phyloP scores from a whole-genome alignment of 1,140 invertebrate species.

The Anthonomus grandis region DNA sequence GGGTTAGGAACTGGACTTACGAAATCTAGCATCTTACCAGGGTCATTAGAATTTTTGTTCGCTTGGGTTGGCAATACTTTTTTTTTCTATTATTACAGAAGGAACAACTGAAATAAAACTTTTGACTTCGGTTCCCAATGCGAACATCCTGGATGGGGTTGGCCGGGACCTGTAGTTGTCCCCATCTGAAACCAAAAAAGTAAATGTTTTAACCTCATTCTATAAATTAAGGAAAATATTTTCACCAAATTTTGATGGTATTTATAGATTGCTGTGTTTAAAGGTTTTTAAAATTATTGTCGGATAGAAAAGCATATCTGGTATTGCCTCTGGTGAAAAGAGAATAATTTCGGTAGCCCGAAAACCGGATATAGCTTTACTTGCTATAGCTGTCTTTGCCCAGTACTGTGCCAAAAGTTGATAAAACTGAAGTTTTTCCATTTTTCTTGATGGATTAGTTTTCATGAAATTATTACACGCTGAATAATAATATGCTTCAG shows the following conservation, averaged over 20 bases:
- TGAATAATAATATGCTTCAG: slow-evolving; percentile 23
- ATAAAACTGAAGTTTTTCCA: slow-evolving; percentile 21
- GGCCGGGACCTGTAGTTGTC: no score
- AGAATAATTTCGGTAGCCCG: slow-evolving; percentile 23
- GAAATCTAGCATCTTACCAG: no score
- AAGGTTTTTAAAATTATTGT: background rate
- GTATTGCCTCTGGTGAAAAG: slow-evolving; percentile 20
- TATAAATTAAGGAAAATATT: background rate
- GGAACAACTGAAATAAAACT: no score
- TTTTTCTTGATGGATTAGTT: slow-evolving; percentile 17
- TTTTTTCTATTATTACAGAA: no score
- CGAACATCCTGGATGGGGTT: no score
- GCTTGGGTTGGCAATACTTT: no score
- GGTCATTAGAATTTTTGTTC: no score
- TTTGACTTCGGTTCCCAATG: no score
- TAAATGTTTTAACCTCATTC: no score
- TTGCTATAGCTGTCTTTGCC: slow-evolving; percentile 15
- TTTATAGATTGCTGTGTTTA: background rate
- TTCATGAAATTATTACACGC: slow-evolving; percentile 24
- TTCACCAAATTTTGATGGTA: background rate
- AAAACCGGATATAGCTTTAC: slow-evolving; percentile 27
- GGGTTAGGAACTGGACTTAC: no score
- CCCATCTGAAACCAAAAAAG: no score
- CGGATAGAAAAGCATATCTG: slow-evolving; percentile 15
- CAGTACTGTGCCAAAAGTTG: slow-evolving; percentile 16